Base-by-base conservation (phyloP, 92 coral and sea anemone genomes). In the Galaxea fascicularis region DNA sequence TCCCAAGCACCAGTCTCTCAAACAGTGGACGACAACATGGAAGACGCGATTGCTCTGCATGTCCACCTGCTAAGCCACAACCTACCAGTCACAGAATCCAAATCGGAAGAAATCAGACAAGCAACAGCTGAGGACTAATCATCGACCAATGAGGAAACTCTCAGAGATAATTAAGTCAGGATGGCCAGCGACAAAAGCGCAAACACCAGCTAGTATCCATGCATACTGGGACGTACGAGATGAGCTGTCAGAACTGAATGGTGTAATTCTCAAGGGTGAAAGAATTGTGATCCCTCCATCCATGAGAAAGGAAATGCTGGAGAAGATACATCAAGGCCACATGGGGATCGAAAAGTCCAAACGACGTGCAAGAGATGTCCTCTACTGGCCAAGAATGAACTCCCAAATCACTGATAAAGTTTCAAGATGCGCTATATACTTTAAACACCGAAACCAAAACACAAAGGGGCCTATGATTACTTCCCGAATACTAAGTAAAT, bases 141-240 rank as follows among this genome's bases (percentile, higher is more conserved):
- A n/a, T n/a, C n/a, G n/a, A n/a, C n/a, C 82, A 74, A 44, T 89
- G 76, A 53, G 25, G 63, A 72, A 49, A 25, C 87, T 92, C n/a
- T 76, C 64, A 62, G 46, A 70, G 41, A 62, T 70, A 31, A 86
- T 86, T 70, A 71, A 28, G 25, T 58, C 53, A 14, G 95, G 92
- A 88, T 88, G 95, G 88, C 90, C 90, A 68, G 78, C 88, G 74
- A 75, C 73, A 73, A 74, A 81, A 26, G 67, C 71, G 49, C 81
- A 85, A n/a, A 82, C 89, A n/a, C 78, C 89, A 31, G 70, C 78
- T 30, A 76, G 76, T 21, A 78, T 92, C 29, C 91, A 76, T 27
- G 87, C 70, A 20, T 89, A 59, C 87, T 89, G 93, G 93, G 86
- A 92, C 79, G n/a, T n/a, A n/a, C n/a, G n/a, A n/a, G n/a, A n/a